Base-by-base conservation (phyloP, 2,888 invertebrate species). In the Eupithecia vulgata region DNA sequence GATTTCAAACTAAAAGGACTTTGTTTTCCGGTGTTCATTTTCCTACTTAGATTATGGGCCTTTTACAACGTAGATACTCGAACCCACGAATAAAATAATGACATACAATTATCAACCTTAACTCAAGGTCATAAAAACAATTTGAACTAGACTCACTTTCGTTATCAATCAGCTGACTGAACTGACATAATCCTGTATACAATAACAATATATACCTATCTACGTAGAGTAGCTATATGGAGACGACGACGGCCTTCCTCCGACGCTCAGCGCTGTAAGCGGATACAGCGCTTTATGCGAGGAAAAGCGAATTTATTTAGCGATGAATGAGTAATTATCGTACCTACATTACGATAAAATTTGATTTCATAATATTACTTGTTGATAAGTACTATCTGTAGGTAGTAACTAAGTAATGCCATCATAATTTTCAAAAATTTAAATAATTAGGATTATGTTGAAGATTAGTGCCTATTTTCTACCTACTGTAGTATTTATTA, bases 81-180 rank as follows among this genome's bases (percentile, higher is more conserved):
- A 30, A 3, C 30, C 30, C 30, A 62, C 35, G 10, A 35, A 62
- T 37, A 10, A 62, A n/a, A 64, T 5, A n/a, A 64, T 35, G 17
- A 1, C 34, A 64, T 37, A 17, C 34, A 64, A 34, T 37, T 21
- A 64, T 21, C 35, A 37, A 64, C 35, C 3, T 61, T 64, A 64
- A n/a, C 13, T 65, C 40, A 65, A 65, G 40, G 65, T 66, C 40
- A 30, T 66, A 61, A 71, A n/a, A 69, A 7, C 40, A 62, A 59
- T 72, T 66, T 72, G 65, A 82, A 81, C 79, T 79, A 82, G 82
- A 80, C 84, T 89, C 85, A 82, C 87, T 88, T 86, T 87, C 88
- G 83, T 84, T 84, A 80, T 80, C 82, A 84, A 90, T 89, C 92
- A 92, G 92, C 92, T 92, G 91, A 85, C 84, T 87, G 87, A 86